Percentiles rank a stretch among this genome's conserved stretches.
These are phyloP conservation scores for Karalla daura DNA, from an alignment of 2,797 vertebrate species.

Conservation along the genomic window DNA sequence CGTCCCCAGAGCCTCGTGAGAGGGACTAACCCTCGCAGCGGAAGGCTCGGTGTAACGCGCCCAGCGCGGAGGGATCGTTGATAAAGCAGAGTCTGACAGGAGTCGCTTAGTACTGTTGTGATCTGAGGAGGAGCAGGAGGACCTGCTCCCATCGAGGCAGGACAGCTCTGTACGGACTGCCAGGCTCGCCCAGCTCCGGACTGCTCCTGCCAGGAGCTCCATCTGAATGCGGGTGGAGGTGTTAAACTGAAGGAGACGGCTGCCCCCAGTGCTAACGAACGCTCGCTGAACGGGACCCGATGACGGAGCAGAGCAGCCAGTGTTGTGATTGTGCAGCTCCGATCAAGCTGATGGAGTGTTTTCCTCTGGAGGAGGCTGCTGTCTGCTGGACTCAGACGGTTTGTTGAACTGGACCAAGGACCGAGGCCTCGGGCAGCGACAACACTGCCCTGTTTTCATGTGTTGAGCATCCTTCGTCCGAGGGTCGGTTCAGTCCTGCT, in stretches of 20 bases:
- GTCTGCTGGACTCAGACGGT: constrained; percentile 12
- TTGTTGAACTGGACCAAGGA: constrained; percentile 31
- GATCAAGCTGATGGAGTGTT: constrained; percentile 16
- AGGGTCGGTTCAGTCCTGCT: constrained; percentile 6
- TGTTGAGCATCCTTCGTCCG: constrained; percentile 24
- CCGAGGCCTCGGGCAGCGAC: constrained; percentile 14
- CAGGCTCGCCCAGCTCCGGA: too few relatives aligned
- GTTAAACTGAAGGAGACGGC: background rate
- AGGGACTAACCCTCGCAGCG: constrained; percentile 61
- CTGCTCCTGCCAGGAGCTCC: too few relatives aligned
- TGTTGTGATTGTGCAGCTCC: constrained; percentile 16
- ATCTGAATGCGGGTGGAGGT: background rate
- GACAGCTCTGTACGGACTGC: constrained; percentile 6
- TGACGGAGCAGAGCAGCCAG: constrained; percentile 29
- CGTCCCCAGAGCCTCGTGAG: too few relatives aligned
- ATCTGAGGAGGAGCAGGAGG: rapidly evolving
- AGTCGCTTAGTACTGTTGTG: constrained; percentile 34
- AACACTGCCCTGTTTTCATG: constrained; percentile 33
- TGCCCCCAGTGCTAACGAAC: background rate
- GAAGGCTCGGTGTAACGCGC: constrained; percentile 2
- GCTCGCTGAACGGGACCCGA: constrained; percentile 7
- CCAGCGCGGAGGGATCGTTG: constrained; percentile 38
- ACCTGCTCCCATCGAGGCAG: rapidly evolving
- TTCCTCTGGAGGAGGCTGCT: constrained; percentile 5
- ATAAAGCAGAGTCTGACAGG: constrained; percentile 16